Evolutionary conservation across 2,797 vertebrate genomes (phyloP).

Genomic region (Mormyrops boulengeri): DNA sequence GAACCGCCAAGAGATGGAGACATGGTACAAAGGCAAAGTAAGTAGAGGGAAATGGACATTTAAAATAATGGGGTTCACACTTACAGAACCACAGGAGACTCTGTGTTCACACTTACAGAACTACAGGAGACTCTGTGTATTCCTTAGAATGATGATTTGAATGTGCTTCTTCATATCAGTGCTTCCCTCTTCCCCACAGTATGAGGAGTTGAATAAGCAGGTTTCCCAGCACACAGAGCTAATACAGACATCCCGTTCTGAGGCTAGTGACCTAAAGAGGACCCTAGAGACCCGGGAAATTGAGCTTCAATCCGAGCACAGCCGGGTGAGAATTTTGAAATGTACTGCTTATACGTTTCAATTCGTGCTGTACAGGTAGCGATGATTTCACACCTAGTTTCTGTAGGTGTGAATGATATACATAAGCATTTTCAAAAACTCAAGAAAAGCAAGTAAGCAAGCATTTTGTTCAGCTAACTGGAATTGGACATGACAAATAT

Average conservation of each 20-base stretch:
- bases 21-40: slow-evolving; percentile 13
- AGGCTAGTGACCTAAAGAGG: not conserved
- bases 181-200: not conserved
- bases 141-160: not conserved
- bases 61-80: not conserved
- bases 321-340: not conserved
- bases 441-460: not conserved
- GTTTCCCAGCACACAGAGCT: not conserved
- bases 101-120: not conserved
- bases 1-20: not conserved
- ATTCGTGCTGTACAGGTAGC: not conserved
- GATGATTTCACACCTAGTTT: not conserved
- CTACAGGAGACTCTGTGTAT: not conserved
- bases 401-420: not conserved
- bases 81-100: not conserved
- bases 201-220: not conserved
- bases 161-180: not conserved
- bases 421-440: not conserved
- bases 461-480: not conserved
- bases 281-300: slow-evolving; percentile 7
- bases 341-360: not conserved
- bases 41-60: not conserved
- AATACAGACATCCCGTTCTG: not conserved
- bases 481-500: not conserved
- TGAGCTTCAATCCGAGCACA: slow-evolving; percentile 1